Percentiles rank a stretch among this genome's conserved stretches.
Evolutionary conservation across 2,888 invertebrate genomes (phyloP).

Genomic region (Monochamus alternatus): DNA sequence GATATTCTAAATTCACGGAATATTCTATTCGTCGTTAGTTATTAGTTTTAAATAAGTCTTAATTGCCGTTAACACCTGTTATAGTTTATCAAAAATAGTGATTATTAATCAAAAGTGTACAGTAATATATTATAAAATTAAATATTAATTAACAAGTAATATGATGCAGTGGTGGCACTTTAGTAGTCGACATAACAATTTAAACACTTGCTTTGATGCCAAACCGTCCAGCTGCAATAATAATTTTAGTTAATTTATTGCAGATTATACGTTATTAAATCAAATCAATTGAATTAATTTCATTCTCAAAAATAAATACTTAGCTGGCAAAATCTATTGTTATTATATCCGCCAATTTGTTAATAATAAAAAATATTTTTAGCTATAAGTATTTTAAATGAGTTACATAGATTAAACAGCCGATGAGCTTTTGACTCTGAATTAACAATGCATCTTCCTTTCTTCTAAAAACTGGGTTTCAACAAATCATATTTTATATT

Average conservation of each 20-base stretch:
- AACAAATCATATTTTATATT: too few species aligned
- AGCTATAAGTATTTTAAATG: too few species aligned
- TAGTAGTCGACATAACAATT: neutral
- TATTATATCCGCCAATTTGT: too few species aligned
- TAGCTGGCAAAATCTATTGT: too few species aligned
- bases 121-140: neutral
- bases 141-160: neutral
- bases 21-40: neutral
- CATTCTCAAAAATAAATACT: neutral
- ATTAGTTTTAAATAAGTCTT: neutral
- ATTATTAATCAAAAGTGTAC: neutral
- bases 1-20: neutral
- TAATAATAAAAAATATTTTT: too few species aligned
- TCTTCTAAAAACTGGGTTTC: too few species aligned
- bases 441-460: too few species aligned
- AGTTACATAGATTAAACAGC: too few species aligned
- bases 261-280: neutral
- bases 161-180: neutral
- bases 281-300: neutral
- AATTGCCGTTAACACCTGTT: neutral
- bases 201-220: neutral
- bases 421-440: too few species aligned
- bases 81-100: neutral
- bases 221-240: neutral
- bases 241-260: neutral